These are phyloP conservation scores for Eilema sororculum DNA, from an alignment of 2,888 invertebrate genomes.

Conservation along the genomic window DNA sequence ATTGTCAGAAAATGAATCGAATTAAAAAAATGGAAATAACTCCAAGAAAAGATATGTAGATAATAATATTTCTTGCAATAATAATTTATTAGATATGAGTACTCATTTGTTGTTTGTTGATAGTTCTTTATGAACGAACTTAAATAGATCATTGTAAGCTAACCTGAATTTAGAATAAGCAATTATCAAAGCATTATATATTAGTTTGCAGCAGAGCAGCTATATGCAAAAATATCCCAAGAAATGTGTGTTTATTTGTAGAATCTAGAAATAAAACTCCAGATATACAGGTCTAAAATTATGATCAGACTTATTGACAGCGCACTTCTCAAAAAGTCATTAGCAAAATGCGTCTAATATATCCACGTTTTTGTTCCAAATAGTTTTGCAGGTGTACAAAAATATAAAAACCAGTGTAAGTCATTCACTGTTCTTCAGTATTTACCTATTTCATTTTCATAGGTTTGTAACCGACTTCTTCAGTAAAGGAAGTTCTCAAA, in stretches of 20 bases:
- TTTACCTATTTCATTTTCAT: too few species aligned
- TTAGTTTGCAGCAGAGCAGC: not conserved
- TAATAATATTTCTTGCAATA: too few species aligned
- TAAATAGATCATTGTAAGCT: not conserved
- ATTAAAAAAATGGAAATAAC: too few species aligned
- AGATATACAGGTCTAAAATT: not conserved
- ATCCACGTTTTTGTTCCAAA: not conserved
- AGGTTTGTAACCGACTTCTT: not conserved
- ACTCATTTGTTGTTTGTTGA: too few species aligned
- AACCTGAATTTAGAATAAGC: not conserved
- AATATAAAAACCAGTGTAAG: not conserved
- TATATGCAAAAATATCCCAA: not conserved
- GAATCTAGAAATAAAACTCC: not conserved
- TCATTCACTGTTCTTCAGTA: too few species aligned
- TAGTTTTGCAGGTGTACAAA: not conserved
- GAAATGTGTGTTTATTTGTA: not conserved
- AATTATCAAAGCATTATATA: not conserved
- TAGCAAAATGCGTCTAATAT: not conserved
- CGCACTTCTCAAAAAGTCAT: not conserved
- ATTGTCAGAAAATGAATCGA: too few species aligned
- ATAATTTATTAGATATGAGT: too few species aligned
- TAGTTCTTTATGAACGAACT: too few species aligned
- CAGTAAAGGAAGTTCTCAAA: too few species aligned
- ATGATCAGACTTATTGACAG: constrained; percentile 4
- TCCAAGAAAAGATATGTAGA: too few species aligned